Conservation (phyloP, 2,888 invertebrate species). For the Scaptomyza tumidula region DNA sequence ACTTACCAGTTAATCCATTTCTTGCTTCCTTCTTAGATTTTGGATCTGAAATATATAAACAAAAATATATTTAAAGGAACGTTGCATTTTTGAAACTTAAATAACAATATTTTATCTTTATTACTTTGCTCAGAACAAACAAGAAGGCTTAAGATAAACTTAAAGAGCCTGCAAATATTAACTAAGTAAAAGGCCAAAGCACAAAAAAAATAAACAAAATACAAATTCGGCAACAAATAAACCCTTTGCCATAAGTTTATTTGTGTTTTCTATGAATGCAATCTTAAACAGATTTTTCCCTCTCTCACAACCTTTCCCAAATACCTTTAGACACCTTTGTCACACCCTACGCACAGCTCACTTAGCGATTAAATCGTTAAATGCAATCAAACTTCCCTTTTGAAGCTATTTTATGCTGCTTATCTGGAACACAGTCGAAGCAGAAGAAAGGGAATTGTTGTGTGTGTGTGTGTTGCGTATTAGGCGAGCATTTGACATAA, state of each 20-base stretch:
- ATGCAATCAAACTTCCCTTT: neutral
- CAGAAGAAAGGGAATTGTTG: slow-evolving; percentile 13
- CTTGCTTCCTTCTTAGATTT: too few relatives aligned
- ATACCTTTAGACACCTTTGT: neutral
- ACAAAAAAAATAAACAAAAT: neutral
- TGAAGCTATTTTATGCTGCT: slow-evolving; percentile 18
- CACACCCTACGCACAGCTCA: slow-evolving; percentile 6
- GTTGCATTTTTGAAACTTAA: too few relatives aligned
- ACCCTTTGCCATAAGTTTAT: neutral
- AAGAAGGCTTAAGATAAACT: neutral
- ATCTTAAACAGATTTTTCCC: too few relatives aligned
- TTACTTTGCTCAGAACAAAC: too few relatives aligned
- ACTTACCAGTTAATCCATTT: too few relatives aligned
- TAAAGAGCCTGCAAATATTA: neutral
- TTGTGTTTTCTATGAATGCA: neutral
- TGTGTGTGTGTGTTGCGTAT: slow-evolving; percentile 19
- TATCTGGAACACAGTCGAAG: slow-evolving; percentile 8
- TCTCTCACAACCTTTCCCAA: neutral
- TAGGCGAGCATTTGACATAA: slow-evolving; percentile 43
- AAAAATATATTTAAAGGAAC: neutral
- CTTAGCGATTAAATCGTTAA: neutral
- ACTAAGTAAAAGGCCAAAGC: neutral
- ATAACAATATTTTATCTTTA: too few relatives aligned
- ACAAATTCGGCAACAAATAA: neutral
- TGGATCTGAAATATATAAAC: neutral